Percentiles rank a stretch among this genome's conserved stretches.
These are phyloP conservation scores for Silurus meridionalis DNA, from an alignment of 2,113 vertebrate genomes.

Conservation along the genomic window DNA sequence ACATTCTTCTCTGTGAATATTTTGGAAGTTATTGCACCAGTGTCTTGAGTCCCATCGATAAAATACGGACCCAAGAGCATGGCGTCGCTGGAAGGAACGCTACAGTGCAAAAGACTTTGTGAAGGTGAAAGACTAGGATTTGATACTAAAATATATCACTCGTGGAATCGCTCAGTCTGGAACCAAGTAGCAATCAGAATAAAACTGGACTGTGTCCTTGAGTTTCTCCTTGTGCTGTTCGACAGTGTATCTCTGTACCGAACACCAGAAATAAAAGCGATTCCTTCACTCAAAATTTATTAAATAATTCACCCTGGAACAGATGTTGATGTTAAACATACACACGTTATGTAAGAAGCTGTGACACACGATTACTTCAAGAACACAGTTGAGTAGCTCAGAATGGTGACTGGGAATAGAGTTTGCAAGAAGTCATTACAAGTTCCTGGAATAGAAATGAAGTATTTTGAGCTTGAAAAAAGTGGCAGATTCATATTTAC, in stretches of 20 bases:
- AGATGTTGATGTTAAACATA: background rate
- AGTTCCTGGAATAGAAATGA: background rate
- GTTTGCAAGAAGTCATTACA: background rate
- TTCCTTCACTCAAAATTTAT: background rate
- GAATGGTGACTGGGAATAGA: background rate
- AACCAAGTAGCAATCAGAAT: background rate
- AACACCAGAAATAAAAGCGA: background rate
- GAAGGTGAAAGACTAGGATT: background rate
- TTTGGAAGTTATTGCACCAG: background rate
- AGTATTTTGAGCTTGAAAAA: background rate
- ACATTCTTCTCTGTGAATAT: background rate
- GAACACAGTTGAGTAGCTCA: background rate
- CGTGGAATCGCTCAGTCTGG: background rate
- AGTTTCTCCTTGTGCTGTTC: background rate
- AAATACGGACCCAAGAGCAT: background rate
- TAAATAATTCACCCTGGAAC: background rate
- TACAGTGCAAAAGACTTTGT: background rate
- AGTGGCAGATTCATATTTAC: background rate
- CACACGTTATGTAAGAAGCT: background rate
- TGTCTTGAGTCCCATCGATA: background rate
- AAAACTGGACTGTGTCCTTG: background rate
- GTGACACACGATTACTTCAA: background rate
- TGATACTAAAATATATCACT: background rate
- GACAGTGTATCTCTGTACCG: background rate
- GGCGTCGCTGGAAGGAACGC: background rate